Percentiles rank a stretch among this genome's conserved stretches.
phyloP scores from a whole-genome alignment of 2,797 vertebrate species.

The Clarias fuscus region DNA sequence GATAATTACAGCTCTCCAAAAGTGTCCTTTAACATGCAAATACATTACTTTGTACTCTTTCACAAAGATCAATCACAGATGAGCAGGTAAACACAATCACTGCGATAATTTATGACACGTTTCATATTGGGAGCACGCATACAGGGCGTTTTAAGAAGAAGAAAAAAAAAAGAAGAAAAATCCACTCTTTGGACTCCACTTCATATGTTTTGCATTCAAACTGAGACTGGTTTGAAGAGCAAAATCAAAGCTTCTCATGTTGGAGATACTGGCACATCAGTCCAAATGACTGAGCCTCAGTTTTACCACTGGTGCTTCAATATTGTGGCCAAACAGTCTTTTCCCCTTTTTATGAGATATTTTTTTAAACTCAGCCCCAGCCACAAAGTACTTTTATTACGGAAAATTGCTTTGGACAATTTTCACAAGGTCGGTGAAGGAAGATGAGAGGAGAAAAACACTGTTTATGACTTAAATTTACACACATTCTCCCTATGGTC shows the following conservation, averaged over 20 bases:
- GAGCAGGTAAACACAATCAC: constrained; percentile 77
- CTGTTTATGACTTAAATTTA: constrained; percentile 33
- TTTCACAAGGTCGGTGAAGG: constrained; percentile 28
- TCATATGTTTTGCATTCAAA: constrained; percentile 53
- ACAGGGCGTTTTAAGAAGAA: background rate
- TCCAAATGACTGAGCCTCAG: constrained; percentile 47
- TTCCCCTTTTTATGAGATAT: constrained; percentile 36
- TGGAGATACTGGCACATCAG: constrained; percentile 47
- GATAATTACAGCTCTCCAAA: constrained; percentile 73
- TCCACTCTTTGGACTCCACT: constrained; percentile 53
- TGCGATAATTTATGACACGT: constrained; percentile 72
- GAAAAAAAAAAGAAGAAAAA: constrained; percentile 33
- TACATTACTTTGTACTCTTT: constrained; percentile 75
- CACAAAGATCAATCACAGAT: constrained; percentile 79
- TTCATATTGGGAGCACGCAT: constrained; percentile 72
- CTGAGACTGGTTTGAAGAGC: constrained; percentile 58
- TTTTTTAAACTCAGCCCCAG: constrained; percentile 28
- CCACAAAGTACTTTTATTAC: constrained; percentile 38
- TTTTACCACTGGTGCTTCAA: constrained; percentile 52
- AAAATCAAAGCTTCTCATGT: constrained; percentile 63
- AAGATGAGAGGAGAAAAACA: constrained; percentile 32
- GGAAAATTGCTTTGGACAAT: constrained; percentile 38
- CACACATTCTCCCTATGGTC: constrained; percentile 24
- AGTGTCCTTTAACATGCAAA: constrained; percentile 78
- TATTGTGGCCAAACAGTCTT: constrained; percentile 48